Conservation (phyloP, 2,113 vertebrate species). For the Puffinus mauretanicus region DNA sequence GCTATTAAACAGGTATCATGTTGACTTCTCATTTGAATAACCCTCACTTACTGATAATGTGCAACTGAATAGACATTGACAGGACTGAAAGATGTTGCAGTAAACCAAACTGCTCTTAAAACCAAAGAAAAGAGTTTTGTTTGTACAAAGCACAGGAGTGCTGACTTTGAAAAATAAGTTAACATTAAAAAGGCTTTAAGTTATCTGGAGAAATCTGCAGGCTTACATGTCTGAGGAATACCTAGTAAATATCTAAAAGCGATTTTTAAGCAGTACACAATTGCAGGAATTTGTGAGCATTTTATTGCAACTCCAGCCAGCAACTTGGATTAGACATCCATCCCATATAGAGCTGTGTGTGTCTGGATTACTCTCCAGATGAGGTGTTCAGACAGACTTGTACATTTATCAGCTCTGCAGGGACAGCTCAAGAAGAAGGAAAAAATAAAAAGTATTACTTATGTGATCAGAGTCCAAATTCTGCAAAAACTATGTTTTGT, state of each 20-base stretch:
- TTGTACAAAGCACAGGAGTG: not conserved
- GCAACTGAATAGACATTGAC: not conserved
- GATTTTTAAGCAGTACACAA: not conserved
- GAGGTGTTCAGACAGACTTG: not conserved
- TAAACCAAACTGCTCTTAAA: not conserved
- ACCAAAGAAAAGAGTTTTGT: not conserved
- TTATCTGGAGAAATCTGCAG: not conserved
- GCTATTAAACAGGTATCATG: not conserved
- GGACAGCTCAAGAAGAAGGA: slow-evolving; percentile 11
- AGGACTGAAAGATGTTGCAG: not conserved
- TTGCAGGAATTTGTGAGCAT: not conserved
- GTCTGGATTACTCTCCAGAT: slow-evolving; percentile 46
- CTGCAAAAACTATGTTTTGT: slow-evolving; percentile 41
- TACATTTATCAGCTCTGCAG: slow-evolving; percentile 27
- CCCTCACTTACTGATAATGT: not conserved
- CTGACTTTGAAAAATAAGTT: not conserved
- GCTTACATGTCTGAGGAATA: not conserved
- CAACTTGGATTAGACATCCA: slow-evolving; percentile 9
- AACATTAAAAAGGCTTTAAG: not conserved
- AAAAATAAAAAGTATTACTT: slow-evolving; percentile 3
- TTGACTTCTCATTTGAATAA: not conserved
- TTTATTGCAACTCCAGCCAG: slow-evolving; percentile 19
- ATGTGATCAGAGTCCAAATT: slow-evolving; percentile 59
- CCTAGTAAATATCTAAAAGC: not conserved
- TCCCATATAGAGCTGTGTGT: not conserved